Percentiles rank a stretch among this genome's conserved stretches.
These are phyloP conservation scores for Epinephelus lanceolatus DNA, from an alignment of 2,113 vertebrate species.

Conservation along the genomic window DNA sequence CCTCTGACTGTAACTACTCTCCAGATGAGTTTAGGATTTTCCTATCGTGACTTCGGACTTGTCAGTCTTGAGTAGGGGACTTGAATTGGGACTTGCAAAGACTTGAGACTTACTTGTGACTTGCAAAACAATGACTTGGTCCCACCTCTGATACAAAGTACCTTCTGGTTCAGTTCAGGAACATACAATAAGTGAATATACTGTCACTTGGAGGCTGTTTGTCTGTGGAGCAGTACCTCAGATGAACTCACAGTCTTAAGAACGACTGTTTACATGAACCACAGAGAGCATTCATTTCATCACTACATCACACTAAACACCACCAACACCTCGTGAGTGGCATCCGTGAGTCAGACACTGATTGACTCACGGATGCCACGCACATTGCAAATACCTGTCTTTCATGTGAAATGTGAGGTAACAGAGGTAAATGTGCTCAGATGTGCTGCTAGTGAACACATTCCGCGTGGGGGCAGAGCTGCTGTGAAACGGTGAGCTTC, in stretches of 20 bases:
- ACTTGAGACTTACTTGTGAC: too few relatives aligned
- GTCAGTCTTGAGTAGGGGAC: too few relatives aligned
- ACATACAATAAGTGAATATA: too few relatives aligned
- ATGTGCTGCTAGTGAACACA: constrained; percentile 18
- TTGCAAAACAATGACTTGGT: too few relatives aligned
- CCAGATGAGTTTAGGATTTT: too few relatives aligned
- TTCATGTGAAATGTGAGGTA: constrained; percentile 4
- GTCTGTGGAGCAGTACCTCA: background rate
- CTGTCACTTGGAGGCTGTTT: background rate
- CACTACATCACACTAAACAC: background rate
- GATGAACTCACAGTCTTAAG: too few relatives aligned
- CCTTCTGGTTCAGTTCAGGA: too few relatives aligned
- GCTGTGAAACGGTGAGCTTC: constrained; percentile 35
- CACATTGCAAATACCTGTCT: background rate
- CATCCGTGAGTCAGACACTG: background rate
- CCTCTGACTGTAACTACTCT: too few relatives aligned
- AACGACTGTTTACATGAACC: background rate
- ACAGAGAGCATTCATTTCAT: background rate
- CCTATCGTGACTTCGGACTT: too few relatives aligned
- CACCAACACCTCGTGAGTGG: background rate
- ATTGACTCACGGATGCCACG: constrained; percentile 57
- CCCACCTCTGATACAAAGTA: too few relatives aligned
- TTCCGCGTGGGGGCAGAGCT: constrained; percentile 51
- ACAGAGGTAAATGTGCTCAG: constrained; percentile 24
- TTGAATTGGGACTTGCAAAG: too few relatives aligned